A percentile compares a stretch with the other conserved stretches of the same genome.
Conservation (phyloP, 2,797 vertebrate genomes). For the Apogon hyalosoma region DNA sequence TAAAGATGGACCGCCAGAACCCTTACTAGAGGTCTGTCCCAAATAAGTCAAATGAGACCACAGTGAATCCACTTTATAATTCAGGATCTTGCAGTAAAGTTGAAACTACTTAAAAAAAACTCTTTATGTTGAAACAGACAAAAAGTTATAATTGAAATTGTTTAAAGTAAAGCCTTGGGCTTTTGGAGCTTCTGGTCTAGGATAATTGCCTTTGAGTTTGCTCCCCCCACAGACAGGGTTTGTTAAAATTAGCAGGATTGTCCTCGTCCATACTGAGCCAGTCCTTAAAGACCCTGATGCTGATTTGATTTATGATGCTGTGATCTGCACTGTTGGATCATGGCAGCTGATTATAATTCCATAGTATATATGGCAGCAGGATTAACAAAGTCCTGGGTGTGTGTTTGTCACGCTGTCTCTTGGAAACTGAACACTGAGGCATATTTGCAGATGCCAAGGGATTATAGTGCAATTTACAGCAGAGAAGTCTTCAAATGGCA, state of each 20-base stretch:
- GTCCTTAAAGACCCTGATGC: constrained; percentile 29
- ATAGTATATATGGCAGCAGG: constrained; percentile 52
- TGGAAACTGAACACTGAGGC: constrained; percentile 32
- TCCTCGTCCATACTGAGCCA: constrained; percentile 34
- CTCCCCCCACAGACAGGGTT: background rate
- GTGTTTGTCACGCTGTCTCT: constrained; percentile 41
- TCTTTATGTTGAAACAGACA: too few relatives aligned
- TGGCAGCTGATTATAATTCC: constrained; percentile 63
- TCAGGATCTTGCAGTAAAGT: too few relatives aligned
- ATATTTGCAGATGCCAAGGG: constrained; percentile 16
- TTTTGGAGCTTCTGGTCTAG: background rate
- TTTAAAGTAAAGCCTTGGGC: too few relatives aligned
- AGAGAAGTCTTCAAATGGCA: background rate
- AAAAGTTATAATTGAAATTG: background rate
- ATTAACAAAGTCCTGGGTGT: constrained; percentile 39
- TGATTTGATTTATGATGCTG: constrained; percentile 48
- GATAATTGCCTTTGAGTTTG: background rate
- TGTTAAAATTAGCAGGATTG: background rate
- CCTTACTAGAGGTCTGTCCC: too few relatives aligned
- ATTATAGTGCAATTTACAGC: constrained; percentile 14
- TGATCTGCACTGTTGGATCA: constrained; percentile 37
- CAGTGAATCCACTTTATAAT: too few relatives aligned
- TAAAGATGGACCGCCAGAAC: too few relatives aligned
- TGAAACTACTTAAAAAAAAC: too few relatives aligned
- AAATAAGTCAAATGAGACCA: too few relatives aligned